Evolutionary conservation across 1,140 invertebrate species (phyloP).

Genomic region (Temnothorax curvispinosus): DNA sequence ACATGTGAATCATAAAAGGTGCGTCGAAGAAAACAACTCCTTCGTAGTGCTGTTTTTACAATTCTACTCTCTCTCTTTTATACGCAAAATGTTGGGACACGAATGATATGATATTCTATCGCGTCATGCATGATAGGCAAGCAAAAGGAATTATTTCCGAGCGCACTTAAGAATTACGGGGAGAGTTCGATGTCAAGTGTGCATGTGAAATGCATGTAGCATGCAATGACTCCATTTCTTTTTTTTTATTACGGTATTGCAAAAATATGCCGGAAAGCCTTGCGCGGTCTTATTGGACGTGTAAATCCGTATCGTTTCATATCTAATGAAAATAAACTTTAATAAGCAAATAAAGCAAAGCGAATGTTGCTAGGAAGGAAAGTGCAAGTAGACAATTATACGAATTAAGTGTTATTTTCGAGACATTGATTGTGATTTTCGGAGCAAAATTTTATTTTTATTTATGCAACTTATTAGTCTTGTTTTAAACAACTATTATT

Average conservation of each 20-base stretch:
- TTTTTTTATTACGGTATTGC: constrained; percentile 9
- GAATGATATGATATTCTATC: constrained; percentile 20
- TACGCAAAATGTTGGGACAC: not conserved
- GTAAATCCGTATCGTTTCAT: not conserved
- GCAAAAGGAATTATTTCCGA: constrained; percentile 33
- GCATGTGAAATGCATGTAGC: constrained; percentile 39
- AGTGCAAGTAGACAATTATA: not conserved
- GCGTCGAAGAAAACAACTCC: not conserved
- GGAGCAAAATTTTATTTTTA: not conserved
- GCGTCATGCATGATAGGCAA: constrained; percentile 45
- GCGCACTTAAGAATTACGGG: constrained; percentile 23
- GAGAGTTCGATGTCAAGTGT: constrained; percentile 55
- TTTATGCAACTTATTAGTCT: not conserved
- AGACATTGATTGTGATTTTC: not conserved
- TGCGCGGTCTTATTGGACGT: not conserved
- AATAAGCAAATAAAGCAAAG: not conserved
- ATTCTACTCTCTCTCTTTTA: not conserved
- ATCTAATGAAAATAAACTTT: not conserved
- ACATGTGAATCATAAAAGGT: not conserved
- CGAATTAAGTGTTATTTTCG: not conserved
- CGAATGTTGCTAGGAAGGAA: not conserved
- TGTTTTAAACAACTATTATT: not conserved
- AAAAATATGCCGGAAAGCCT: constrained; percentile 11
- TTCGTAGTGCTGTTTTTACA: not conserved
- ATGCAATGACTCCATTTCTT: constrained; percentile 37